A percentile compares a stretch with the other conserved stretches of the same genome.
These are phyloP conservation scores for Pemphigus obesinymphae DNA, from an alignment of 1,140 invertebrate genomes.

Conservation along the genomic window DNA sequence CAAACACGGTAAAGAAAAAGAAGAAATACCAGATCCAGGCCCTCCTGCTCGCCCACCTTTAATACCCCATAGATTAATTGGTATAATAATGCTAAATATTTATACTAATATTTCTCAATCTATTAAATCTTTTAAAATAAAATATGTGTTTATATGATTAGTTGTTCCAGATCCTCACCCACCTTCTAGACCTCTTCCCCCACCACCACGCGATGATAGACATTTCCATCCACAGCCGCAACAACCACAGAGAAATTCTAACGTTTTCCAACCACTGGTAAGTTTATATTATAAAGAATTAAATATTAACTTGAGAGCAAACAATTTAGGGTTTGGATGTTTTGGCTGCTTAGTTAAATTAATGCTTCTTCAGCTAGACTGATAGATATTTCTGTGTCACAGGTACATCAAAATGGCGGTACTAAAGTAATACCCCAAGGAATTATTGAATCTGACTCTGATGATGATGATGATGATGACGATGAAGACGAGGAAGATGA, in stretches of 20 bases:
- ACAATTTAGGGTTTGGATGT: conserved; percentile 70
- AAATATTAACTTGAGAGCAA: neutral
- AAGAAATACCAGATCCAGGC: conserved; percentile 69
- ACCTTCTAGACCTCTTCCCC: conserved; percentile 73
- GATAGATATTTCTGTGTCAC: conserved; percentile 42
- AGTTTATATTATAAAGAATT: conserved; percentile 47
- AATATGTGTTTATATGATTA: conserved; percentile 45
- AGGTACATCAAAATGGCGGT: conserved; percentile 45
- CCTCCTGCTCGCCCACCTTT: conserved; percentile 78
- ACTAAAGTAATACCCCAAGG: conserved; percentile 40
- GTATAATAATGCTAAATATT: conserved; percentile 37
- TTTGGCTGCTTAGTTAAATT: conserved; percentile 86
- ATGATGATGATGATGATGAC: conserved; percentile 52
- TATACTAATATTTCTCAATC: neutral
- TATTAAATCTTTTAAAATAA: too few species aligned
- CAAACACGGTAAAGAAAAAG: conserved; percentile 52
- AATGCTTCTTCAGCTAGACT: conserved; percentile 59
- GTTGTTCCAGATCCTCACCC: conserved; percentile 62
- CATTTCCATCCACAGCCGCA: conserved; percentile 54
- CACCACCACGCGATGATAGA: conserved; percentile 69
- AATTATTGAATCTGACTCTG: conserved; percentile 51
- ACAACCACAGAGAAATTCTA: conserved; percentile 62
- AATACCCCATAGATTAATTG: conserved; percentile 70
- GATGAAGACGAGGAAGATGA: conserved; percentile 52
- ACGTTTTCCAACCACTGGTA: conserved; percentile 80